phyloP scores from a whole-genome alignment of 2,797 vertebrate genomes.

The Ctenosaura bakeri region DNA sequence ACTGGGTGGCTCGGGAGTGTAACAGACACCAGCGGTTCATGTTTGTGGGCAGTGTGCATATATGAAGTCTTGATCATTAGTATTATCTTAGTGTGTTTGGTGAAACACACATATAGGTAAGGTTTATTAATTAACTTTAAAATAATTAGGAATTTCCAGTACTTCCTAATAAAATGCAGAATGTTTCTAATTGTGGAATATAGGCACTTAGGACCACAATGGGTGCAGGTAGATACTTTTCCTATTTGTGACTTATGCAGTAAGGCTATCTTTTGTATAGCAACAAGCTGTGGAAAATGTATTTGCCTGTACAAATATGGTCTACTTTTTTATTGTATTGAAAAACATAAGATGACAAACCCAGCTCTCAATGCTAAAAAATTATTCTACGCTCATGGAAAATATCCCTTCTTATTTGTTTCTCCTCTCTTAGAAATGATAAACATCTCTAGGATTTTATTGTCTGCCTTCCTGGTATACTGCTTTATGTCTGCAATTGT shows the following conservation, averaged over 20 bases:
- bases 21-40: not conserved
- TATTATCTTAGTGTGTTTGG: not conserved
- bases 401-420: not conserved
- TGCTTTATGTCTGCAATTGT: slow-evolving; percentile 13
- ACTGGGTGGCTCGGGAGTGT: not conserved
- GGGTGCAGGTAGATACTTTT: not conserved
- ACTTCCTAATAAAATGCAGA: not conserved
- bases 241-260: not conserved
- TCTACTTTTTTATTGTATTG: slow-evolving; percentile 7
- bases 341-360: not conserved
- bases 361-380: not conserved
- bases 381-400: not conserved
- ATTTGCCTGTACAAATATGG: not conserved
- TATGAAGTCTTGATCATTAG: not conserved
- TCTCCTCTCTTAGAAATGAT: not conserved
- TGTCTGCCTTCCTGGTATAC: not conserved
- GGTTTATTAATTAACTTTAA: not conserved
- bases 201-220: not conserved
- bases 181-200: not conserved
- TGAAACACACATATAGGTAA: not conserved
- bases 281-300: not conserved
- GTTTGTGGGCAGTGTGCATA: not conserved
- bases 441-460: not conserved
- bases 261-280: not conserved
- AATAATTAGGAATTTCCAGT: not conserved